Base-by-base conservation (phyloP, 1,140 invertebrate species). In the Aphelinus atriplicis region DNA sequence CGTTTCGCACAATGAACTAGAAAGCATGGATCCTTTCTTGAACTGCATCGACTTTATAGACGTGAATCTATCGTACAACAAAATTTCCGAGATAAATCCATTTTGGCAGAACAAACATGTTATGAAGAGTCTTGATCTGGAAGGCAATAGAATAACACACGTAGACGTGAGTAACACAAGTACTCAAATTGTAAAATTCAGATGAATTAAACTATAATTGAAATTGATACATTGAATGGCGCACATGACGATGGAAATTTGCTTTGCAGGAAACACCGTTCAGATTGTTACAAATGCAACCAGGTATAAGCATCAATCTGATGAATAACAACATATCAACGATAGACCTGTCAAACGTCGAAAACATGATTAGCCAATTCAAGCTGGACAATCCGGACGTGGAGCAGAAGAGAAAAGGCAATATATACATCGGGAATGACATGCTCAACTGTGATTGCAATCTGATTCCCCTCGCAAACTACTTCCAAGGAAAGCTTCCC, bases 391-490 rank as follows among this genome's bases (percentile, higher is more conserved):
- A 26, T 26, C 26, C 26, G 26, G 26, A 26, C 26, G 26, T 26
- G 26, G 26, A 26, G 26, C 26, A 26, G 26, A 26, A 26, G 26
- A 26, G 26, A 26, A 26, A 26, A 26, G 26, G 26, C 26, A 26
- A 26, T 26, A 26, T 26, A 26, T 26, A 26, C 26, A 26, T 26
- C 26, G 26, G 26, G 26, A 26, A 26, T 26, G 26, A 26, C 26
- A 26, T 75, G 3, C 46, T 79, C 6, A 0, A 69, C 6, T 79
- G 78, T 48, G 70, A 79, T 10, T 77, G 75, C 60, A 0, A 77
- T 42, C 9, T 75, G 1, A 53, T 73, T 5, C 58, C 75, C n/a
- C 77, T 75, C 3, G 51, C 43, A 0, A 66, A 46, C n/a, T 73
- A 76, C 43, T 47, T 75, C 3, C n/a, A 77, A 3, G 45, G 67